phyloP scores from a whole-genome alignment of 2,888 invertebrate genomes.

The Drosophila quinaria region DNA sequence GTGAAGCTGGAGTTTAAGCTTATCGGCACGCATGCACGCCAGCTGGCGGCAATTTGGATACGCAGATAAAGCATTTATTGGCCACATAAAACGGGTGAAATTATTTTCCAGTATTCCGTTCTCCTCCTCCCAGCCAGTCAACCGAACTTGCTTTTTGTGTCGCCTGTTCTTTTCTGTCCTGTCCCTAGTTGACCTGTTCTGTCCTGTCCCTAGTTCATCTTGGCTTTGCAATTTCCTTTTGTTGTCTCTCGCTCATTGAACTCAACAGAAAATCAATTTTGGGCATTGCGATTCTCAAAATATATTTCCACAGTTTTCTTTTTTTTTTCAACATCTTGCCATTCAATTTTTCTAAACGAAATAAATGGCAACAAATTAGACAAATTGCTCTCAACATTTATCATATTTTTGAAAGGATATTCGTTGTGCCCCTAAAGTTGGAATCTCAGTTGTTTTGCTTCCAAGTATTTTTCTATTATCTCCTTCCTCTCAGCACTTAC shows the following conservation, averaged over 20 bases:
- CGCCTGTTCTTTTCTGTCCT: constrained; percentile 7
- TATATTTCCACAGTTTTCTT: constrained; percentile 15
- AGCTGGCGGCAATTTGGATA: constrained; percentile 79
- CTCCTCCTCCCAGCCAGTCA: background rate
- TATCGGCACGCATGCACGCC: constrained; percentile 76
- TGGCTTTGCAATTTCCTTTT: constrained; percentile 61
- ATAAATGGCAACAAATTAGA: constrained; percentile 59
- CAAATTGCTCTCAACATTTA: constrained; percentile 64
- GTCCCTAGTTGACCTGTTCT: constrained; percentile 28
- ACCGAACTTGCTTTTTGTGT: constrained; percentile 22
- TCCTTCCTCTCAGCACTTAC: background rate
- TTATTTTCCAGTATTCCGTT: constrained; percentile 50
- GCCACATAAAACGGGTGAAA: constrained; percentile 78
- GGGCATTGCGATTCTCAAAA: constrained; percentile 27
- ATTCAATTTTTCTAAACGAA: constrained; percentile 21
- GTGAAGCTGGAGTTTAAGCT: constrained; percentile 43
- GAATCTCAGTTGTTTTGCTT: background rate
- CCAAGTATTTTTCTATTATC: background rate
- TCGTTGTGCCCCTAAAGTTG: constrained; percentile 17
- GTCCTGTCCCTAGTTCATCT: constrained; percentile 16
- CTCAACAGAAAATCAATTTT: constrained; percentile 64
- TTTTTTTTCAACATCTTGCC: constrained; percentile 7
- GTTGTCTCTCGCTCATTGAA: constrained; percentile 42
- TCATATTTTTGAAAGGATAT: constrained; percentile 55
- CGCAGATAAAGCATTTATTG: constrained; percentile 81